These are phyloP conservation scores for Drosophila mimica DNA, from an alignment of 2,888 invertebrate genomes.

Conservation along the genomic window DNA sequence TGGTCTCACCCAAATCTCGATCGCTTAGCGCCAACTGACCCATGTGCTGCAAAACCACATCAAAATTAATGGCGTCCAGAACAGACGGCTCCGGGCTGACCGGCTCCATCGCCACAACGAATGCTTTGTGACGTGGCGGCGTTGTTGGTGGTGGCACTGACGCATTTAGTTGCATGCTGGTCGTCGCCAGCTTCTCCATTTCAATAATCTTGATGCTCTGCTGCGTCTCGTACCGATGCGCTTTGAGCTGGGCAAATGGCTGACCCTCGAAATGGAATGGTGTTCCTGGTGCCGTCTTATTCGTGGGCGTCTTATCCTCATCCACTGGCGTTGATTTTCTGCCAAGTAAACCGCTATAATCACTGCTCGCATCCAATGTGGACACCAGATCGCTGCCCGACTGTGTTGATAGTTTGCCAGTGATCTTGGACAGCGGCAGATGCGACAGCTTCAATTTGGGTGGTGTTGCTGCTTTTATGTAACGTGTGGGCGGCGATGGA, in stretches of 20 bases:
- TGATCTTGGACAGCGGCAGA: conserved; percentile 83
- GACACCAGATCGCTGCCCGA: conserved; percentile 83
- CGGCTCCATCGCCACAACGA: conserved; percentile 72
- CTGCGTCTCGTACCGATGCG: conserved; percentile 59
- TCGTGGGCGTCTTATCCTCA: conserved; percentile 82
- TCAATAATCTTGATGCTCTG: conserved; percentile 73
- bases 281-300: conserved; percentile 60
- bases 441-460: conserved; percentile 79
- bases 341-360: conserved; percentile 60
- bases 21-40: conserved; percentile 67
- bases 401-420: conserved; percentile 83
- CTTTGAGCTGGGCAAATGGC: conserved; percentile 59
- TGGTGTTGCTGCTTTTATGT: conserved; percentile 51
- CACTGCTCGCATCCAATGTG: conserved; percentile 78
- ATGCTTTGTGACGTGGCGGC: conserved; percentile 63
- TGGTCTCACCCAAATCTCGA: conserved; percentile 33
- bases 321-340: conserved; percentile 59
- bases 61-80: conserved; percentile 73
- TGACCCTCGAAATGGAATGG: conserved; percentile 78
- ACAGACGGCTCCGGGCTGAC: conserved; percentile 64
- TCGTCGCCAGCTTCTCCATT: conserved; percentile 70
- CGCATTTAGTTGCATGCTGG: conserved; percentile 54
- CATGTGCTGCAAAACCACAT: conserved; percentile 70
- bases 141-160: conserved; percentile 19
- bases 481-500: conserved; percentile 67